Evolutionary conservation across 1,140 invertebrate species (phyloP).

Genomic region (Stenopsyche tienmushanensis): DNA sequence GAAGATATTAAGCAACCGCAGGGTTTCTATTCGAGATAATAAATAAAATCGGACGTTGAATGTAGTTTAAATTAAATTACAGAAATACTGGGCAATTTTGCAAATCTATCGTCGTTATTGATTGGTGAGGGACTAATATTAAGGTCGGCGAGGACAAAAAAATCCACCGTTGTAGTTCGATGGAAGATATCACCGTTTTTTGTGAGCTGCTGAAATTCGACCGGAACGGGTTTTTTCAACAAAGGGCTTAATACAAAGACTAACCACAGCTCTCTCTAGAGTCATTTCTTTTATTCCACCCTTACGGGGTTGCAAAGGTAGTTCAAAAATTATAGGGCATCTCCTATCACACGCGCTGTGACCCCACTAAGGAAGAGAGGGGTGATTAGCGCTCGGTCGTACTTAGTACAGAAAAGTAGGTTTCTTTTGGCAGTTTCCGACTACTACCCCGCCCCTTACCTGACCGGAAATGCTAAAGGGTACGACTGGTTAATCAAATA

Average conservation of each 20-base stretch:
- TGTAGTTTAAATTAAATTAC: neutral
- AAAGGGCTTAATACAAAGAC: neutral
- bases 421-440: too few relatives aligned
- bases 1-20: too few relatives aligned
- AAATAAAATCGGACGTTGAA: too few relatives aligned
- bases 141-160: neutral
- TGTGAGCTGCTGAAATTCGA: neutral
- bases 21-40: too few relatives aligned
- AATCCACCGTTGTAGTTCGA: slow-evolving; percentile 2
- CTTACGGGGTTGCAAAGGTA: neutral
- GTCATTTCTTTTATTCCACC: neutral
- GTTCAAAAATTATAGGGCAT: neutral
- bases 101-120: neutral
- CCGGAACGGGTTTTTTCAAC: neutral
- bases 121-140: neutral
- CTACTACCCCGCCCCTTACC: too few relatives aligned
- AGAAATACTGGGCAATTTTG: neutral
- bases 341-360: neutral
- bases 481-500: too few relatives aligned
- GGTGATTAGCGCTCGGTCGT: neutral
- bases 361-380: neutral
- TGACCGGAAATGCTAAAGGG: too few relatives aligned
- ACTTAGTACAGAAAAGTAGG: too few relatives aligned
- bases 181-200: too few relatives aligned
- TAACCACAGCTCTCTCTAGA: neutral